phyloP scores from a whole-genome alignment of 2,888 invertebrate species.

The Lysandra coridon region DNA sequence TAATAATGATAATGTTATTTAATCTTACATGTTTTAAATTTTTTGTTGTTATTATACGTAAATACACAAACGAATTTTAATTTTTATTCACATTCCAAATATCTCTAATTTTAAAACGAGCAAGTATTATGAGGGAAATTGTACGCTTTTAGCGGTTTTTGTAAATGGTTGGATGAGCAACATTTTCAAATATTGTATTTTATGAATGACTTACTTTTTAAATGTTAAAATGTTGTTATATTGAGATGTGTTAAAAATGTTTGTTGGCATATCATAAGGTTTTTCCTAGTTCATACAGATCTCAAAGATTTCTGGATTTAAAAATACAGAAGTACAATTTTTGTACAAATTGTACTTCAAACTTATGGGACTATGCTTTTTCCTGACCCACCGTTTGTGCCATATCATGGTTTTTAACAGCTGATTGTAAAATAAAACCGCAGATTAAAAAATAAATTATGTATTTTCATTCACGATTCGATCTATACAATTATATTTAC shows the following conservation, averaged over 20 bases:
- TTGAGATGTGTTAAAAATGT: not conserved
- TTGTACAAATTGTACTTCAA: not conserved
- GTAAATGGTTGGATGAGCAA: too few relatives aligned
- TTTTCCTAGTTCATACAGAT: not conserved
- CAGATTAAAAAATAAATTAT: constrained; percentile 70
- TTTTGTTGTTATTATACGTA: not conserved
- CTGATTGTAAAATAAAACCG: constrained; percentile 39
- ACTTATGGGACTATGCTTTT: too few relatives aligned
- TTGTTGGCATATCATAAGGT: not conserved
- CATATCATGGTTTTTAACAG: constrained; percentile 38
- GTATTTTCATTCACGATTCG: constrained; percentile 67
- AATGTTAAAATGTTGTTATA: not conserved
- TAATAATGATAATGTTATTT: not conserved
- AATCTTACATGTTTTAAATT: not conserved
- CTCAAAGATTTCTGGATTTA: too few relatives aligned
- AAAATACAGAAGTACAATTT: not conserved
- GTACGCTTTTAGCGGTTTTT: not conserved
- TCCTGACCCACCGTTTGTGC: constrained; percentile 40
- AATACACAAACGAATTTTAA: not conserved
- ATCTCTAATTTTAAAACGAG: not conserved
- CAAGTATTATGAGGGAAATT: not conserved
- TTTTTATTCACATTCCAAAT: not conserved
- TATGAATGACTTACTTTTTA: not conserved
- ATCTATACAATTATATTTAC: constrained; percentile 59
- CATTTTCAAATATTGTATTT: too few relatives aligned